A percentile compares a stretch with the other conserved stretches of the same genome.
Conservation (phyloP, 2,888 invertebrate species). For the Parnassius glacialis region DNA sequence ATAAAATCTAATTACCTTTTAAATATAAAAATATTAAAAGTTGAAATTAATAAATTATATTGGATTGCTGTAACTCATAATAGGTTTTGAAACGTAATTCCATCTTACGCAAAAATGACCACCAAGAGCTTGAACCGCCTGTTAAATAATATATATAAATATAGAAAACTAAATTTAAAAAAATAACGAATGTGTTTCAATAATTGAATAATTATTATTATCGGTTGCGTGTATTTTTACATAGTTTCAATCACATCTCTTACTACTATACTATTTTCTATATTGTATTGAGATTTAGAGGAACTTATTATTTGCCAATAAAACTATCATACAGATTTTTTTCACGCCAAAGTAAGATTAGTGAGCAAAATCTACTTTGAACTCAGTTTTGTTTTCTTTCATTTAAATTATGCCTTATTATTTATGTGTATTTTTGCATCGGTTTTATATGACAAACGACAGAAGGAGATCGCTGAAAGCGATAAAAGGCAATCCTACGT, state of each 20-base stretch:
- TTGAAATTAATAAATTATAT: too few relatives aligned
- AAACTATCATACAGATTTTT: conserved; percentile 18
- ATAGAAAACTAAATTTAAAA: too few relatives aligned
- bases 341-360: conserved; percentile 78
- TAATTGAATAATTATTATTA: too few relatives aligned
- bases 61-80: too few relatives aligned
- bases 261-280: neutral
- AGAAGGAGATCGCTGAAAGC: conserved; percentile 66
- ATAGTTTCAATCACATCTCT: conserved; percentile 6
- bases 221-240: conserved; percentile 7
- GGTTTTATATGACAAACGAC: conserved; percentile 61
- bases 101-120: too few relatives aligned
- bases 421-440: conserved; percentile 72
- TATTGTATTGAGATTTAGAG: neutral
- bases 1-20: too few relatives aligned
- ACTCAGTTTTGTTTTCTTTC: conserved; percentile 22
- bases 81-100: too few relatives aligned
- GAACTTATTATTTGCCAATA: neutral
- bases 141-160: too few relatives aligned
- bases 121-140: too few relatives aligned
- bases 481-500: conserved; percentile 80
- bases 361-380: conserved; percentile 54
- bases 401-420: conserved; percentile 41
- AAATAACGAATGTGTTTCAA: too few relatives aligned
- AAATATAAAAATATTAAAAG: too few relatives aligned